Evolutionary conservation across 92 coral and sea anemone genomes (phyloP).

Genomic region (Actinostola sp.): DNA sequence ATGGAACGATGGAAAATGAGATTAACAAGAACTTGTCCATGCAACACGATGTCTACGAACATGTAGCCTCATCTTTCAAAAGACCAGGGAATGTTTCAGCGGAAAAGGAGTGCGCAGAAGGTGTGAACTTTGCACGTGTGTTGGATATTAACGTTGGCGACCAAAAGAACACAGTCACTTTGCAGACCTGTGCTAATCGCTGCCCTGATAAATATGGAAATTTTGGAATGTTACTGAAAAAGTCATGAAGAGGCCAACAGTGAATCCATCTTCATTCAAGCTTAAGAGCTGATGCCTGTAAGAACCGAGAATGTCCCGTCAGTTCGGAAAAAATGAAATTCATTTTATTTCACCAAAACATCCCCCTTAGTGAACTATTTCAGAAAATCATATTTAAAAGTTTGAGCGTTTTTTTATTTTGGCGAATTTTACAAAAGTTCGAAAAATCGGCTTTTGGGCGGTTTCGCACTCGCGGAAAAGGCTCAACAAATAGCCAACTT

Average conservation of each 20-base stretch:
- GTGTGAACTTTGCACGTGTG: constrained; percentile 7
- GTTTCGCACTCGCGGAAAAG: too few species aligned
- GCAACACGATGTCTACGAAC: background rate
- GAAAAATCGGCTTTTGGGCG: too few species aligned
- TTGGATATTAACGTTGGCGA: constrained; percentile 44
- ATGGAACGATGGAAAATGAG: background rate
- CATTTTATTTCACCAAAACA: too few species aligned
- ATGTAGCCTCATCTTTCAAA: background rate
- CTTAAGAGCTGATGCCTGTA: too few species aligned
- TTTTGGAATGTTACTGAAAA: constrained; percentile 16
- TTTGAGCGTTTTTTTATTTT: too few species aligned
- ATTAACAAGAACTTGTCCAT: background rate
- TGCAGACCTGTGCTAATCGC: constrained; percentile 31
- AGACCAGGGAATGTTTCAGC: background rate
- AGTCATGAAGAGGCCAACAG: constrained; percentile 24
- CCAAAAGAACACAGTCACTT: constrained; percentile 38
- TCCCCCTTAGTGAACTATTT: too few species aligned
- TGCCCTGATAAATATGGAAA: constrained; percentile 44
- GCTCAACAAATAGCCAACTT: too few species aligned
- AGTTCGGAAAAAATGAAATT: too few species aligned
- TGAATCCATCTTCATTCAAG: background rate
- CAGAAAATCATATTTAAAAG: too few species aligned
- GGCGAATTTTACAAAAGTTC: too few species aligned
- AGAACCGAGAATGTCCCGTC: too few species aligned
- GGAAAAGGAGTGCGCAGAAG: background rate